phyloP scores from a whole-genome alignment of 2,888 invertebrate species.

The Aphodius sticticus region DNA sequence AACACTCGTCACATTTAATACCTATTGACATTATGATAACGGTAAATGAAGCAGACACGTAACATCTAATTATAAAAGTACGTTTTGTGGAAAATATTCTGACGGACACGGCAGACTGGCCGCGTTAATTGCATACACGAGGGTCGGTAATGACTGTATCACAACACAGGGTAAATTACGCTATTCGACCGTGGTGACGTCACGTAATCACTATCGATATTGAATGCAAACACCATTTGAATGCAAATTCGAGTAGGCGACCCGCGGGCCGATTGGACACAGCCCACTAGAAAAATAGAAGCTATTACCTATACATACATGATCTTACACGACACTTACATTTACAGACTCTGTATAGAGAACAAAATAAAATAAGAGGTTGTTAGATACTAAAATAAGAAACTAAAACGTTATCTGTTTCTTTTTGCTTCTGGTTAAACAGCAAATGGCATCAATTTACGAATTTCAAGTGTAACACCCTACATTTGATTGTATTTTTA shows the following conservation, averaged over 20 bases:
- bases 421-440: no score
- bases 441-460: no score
- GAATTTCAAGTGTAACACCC: no score
- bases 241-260: neutral
- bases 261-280: neutral
- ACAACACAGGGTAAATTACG: neutral
- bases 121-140: neutral
- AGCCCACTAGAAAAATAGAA: neutral
- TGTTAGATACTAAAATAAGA: no score
- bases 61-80: neutral
- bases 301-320: neutral
- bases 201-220: neutral
- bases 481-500: no score
- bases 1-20: no score
- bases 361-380: no score
- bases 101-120: neutral
- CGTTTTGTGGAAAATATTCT: neutral
- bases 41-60: no score
- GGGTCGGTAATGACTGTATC: neutral
- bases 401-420: no score
- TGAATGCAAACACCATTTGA: slow-evolving; percentile 4
- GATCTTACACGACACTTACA: neutral
- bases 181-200: neutral
- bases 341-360: neutral
- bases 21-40: no score